Evolutionary conservation across 37 sponge, comb jelly and placozoan species (phyloP).

Genomic region (Petrosia ficiformis): DNA sequence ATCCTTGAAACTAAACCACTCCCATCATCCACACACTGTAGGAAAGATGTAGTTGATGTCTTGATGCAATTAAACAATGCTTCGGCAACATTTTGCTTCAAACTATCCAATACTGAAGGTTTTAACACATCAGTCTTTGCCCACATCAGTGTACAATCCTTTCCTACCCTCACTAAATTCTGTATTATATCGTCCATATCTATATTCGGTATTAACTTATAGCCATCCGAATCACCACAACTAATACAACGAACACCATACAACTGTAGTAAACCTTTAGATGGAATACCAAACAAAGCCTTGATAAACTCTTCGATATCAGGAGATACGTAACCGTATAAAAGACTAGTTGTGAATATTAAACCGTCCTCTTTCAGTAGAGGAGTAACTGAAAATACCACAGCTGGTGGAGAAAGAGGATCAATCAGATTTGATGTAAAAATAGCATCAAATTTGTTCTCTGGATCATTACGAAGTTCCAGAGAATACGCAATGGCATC

Average conservation of each 20-base stretch:
- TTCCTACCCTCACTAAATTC: neutral
- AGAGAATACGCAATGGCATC: slow-evolving; percentile 13
- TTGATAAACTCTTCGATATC: neutral
- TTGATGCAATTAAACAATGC: too few relatives aligned
- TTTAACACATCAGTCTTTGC: neutral
- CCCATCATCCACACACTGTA: neutral
- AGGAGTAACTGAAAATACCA: slow-evolving; percentile 11
- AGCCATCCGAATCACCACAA: too few relatives aligned
- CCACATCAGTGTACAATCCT: neutral
- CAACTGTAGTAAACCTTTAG: neutral
- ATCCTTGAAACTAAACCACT: neutral
- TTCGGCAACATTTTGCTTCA: too few relatives aligned
- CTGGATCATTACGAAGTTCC: neutral
- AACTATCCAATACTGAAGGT: neutral
- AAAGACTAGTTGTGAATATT: neutral
- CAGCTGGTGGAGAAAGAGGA: neutral
- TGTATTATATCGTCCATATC: neutral
- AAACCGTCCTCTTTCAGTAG: slow-evolving; percentile 1
- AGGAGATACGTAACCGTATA: neutral
- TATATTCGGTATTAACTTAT: too few relatives aligned
- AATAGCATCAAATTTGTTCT: slow-evolving; percentile 1
- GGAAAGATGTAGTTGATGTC: neutral
- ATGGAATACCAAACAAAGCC: slow-evolving; percentile 14
- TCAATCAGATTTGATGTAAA: slow-evolving; percentile 20
- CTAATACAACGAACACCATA: slow-evolving; percentile 15